Percentiles rank a stretch among this genome's conserved stretches.
Evolutionary conservation across 2,113 vertebrate species (phyloP).

Genomic region (Rhagologus leucostigma): DNA sequence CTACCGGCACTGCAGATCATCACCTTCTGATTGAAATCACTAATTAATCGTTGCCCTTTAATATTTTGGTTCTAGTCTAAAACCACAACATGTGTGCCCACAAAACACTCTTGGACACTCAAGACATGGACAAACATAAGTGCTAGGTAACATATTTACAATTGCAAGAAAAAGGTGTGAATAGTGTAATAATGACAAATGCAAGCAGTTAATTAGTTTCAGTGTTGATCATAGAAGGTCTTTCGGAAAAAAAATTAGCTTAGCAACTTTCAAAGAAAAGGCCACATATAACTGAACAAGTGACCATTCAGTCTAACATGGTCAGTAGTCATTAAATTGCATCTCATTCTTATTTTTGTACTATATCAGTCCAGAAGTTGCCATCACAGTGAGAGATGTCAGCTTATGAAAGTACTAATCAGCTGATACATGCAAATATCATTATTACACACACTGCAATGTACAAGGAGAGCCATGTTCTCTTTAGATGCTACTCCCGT

Average conservation of each 20-base stretch:
- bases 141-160: not conserved
- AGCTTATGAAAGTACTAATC: not conserved
- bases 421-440: not conserved
- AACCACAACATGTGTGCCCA: not conserved
- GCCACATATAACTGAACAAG: not conserved
- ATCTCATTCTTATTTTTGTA: not conserved
- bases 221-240: not conserved
- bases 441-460: not conserved
- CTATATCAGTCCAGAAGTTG: not conserved
- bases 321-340: not conserved
- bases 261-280: not conserved
- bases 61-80: not conserved
- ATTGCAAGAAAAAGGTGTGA: conserved; percentile 5
- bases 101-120: not conserved
- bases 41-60: not conserved
- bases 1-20: not conserved
- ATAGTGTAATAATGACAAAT: not conserved
- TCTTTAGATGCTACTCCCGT: not conserved
- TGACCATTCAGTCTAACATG: not conserved
- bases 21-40: not conserved
- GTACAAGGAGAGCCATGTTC: not conserved
- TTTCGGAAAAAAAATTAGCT: not conserved
- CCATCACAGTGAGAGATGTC: conserved; percentile 11
- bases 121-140: not conserved
- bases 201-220: conserved; percentile 9